Conservation (phyloP, 2,797 vertebrate genomes). For the Onychomys arenicola region DNA sequence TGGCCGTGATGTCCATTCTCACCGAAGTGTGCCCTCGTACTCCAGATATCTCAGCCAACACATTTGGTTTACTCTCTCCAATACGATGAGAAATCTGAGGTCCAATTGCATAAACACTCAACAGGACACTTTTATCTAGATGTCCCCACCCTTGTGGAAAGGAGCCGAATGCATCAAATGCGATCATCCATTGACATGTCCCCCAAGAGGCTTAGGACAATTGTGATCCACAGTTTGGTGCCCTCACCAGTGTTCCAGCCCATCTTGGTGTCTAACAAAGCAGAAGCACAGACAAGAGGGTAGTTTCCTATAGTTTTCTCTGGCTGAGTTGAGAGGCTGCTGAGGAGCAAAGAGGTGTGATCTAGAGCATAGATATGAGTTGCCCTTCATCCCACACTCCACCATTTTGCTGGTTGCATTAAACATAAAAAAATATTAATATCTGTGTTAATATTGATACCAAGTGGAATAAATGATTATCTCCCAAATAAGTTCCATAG, state of each 20-base stretch:
- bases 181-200: neutral
- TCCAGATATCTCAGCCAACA: neutral
- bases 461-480: neutral
- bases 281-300: neutral
- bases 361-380: fast-evolving
- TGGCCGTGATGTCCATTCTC: neutral
- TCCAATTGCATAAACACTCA: constrained; percentile 55
- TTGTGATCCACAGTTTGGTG: neutral
- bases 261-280: neutral
- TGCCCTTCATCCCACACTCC: neutral
- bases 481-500: neutral
- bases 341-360: neutral
- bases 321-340: neutral
- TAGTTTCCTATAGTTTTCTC: neutral
- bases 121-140: constrained; percentile 63
- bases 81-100: constrained; percentile 70
- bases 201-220: neutral
- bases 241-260: neutral
- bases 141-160: neutral
- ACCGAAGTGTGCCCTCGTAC: neutral
- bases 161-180: neutral
- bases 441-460: neutral
- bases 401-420: neutral
- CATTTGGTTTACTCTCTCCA: constrained; percentile 77
- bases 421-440: neutral